Percentiles rank a stretch among this genome's conserved stretches.
These are phyloP conservation scores for Dendronephthya gigantea DNA, from an alignment of 64 coral and sea anemone genomes.

Conservation along the genomic window DNA sequence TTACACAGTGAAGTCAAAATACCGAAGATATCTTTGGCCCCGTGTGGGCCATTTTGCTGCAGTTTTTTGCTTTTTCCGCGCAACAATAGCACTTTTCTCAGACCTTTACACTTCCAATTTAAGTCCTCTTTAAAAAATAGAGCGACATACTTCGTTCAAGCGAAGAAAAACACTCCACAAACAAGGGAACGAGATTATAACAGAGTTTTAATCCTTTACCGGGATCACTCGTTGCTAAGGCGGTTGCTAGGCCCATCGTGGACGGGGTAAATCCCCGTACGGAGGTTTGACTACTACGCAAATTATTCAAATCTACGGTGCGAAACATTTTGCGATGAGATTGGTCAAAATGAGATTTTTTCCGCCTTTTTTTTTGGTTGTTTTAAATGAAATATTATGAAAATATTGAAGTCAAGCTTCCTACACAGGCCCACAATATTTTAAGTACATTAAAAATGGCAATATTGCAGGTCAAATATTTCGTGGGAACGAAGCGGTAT, in stretches of 20 bases:
- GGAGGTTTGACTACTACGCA: not conserved
- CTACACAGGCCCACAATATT: too few species aligned
- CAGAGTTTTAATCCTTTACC: not conserved
- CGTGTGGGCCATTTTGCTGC: not conserved
- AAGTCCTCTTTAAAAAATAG: not conserved
- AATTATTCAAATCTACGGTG: slow-evolving; percentile 27
- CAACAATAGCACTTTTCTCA: not conserved
- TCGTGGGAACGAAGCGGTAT: too few species aligned
- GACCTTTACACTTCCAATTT: not conserved
- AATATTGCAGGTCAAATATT: too few species aligned
- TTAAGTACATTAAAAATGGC: too few species aligned
- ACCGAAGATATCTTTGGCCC: not conserved
- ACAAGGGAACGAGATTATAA: not conserved
- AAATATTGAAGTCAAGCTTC: too few species aligned
- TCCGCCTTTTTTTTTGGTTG: too few species aligned
- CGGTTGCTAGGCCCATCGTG: not conserved
- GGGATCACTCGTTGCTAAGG: not conserved
- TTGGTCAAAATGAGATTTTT: too few species aligned
- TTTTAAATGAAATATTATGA: too few species aligned
- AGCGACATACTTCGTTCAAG: not conserved
- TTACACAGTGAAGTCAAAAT: not conserved
- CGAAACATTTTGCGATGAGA: slow-evolving; percentile 71
- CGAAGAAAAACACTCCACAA: not conserved
- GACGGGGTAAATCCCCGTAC: not conserved
- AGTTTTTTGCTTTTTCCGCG: not conserved